Conservation (phyloP, 2,113 vertebrate species). For the Brachyistius frenatus region DNA sequence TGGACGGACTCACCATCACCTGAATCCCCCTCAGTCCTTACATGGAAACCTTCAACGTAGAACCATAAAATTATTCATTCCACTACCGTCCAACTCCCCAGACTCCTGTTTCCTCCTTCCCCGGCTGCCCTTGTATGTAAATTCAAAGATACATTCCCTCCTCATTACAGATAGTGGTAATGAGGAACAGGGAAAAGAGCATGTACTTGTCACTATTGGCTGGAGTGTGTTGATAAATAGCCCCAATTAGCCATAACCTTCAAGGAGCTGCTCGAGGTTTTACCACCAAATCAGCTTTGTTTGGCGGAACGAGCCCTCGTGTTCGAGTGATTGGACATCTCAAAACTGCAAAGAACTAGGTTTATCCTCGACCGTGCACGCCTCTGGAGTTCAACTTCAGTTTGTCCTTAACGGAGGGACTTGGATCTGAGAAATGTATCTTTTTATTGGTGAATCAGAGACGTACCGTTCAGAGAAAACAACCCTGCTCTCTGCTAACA, state of each 20-base stretch:
- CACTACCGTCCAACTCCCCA: not conserved
- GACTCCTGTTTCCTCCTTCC: constrained; percentile 2
- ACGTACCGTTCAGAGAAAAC: not conserved
- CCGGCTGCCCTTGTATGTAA: constrained; percentile 59
- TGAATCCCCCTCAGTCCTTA: constrained; percentile 6
- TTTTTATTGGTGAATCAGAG: not conserved
- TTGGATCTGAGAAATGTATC: not conserved
- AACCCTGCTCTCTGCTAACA: not conserved
- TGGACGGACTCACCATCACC: constrained; percentile 12
- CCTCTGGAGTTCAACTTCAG: constrained; percentile 4
- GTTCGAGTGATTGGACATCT: constrained; percentile 39
- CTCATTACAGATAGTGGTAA: constrained; percentile 81
- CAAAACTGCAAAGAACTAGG: constrained; percentile 18
- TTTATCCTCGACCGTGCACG: not conserved
- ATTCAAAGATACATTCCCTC: constrained; percentile 64
- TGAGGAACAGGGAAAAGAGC: constrained; percentile 78
- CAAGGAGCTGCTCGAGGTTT: constrained; percentile 70
- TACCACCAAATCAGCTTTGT: constrained; percentile 55
- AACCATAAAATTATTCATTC: constrained; percentile 22
- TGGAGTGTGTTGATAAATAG: constrained; percentile 79
- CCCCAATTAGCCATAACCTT: constrained; percentile 83
- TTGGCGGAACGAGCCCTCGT: constrained; percentile 49
- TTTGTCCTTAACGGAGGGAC: not conserved
- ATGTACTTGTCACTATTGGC: constrained; percentile 81
- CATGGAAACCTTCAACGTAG: not conserved